phyloP scores from a whole-genome alignment of 2,113 vertebrate genomes.

The Zapus hudsonius region DNA sequence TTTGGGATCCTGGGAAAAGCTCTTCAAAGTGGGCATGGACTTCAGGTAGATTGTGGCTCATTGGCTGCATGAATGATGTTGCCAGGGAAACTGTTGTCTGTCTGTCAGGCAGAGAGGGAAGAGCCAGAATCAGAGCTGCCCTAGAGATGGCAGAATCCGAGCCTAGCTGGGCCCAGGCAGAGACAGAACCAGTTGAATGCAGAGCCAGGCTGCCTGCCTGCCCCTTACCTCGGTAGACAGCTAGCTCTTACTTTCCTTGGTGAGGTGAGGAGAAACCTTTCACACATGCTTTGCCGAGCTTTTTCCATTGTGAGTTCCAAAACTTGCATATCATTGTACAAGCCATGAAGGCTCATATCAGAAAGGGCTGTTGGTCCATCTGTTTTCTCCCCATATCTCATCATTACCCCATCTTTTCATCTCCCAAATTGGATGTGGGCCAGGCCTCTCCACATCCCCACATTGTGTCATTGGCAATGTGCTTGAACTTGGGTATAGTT shows the following conservation, averaged over 20 bases:
- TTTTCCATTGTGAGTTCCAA: no score
- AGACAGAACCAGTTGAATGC: not conserved
- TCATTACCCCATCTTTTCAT: not conserved
- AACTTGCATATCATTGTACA: no score
- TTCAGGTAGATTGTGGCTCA: not conserved
- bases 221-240: fast-evolving
- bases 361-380: not conserved
- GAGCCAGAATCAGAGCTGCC: not conserved
- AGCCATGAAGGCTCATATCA: no score
- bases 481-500: not conserved
- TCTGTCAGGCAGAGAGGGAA: not conserved
- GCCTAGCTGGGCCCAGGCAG: not conserved
- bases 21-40: not conserved
- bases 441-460: not conserved
- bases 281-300: not conserved
- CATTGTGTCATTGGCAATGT: not conserved
- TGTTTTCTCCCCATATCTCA: not conserved
- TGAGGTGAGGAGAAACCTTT: not conserved
- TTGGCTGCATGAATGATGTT: not conserved
- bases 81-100: not conserved
- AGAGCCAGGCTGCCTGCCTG: not conserved
- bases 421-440: not conserved
- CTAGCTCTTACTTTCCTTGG: not conserved
- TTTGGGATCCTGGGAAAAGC: not conserved
- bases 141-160: not conserved